Evolutionary conservation across 2,888 invertebrate genomes (phyloP).

Genomic region (Ceramica pisi): DNA sequence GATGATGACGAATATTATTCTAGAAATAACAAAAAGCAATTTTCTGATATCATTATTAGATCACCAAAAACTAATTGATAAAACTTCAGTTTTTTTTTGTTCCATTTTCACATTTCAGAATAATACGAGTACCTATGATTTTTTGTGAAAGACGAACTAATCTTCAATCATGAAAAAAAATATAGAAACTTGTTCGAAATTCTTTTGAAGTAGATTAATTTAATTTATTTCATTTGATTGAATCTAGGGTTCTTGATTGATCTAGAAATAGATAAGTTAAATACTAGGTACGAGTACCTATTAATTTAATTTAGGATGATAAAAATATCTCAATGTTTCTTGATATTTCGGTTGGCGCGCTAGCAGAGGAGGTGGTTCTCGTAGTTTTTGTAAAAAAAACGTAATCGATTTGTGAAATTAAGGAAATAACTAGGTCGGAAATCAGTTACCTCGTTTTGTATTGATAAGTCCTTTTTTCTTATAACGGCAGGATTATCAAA

Average conservation of each 20-base stretch:
- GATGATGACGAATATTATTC: too few species aligned
- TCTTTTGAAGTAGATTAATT: conserved; percentile 10
- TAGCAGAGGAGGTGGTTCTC: too few species aligned
- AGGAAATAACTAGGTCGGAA: too few species aligned
- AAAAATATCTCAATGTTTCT: too few species aligned
- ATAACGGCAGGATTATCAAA: too few species aligned
- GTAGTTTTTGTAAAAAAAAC: too few species aligned
- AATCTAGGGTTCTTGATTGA: conserved; percentile 10
- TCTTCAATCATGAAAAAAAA: neutral
- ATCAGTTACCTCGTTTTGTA: too few species aligned
- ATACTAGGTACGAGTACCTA: neutral
- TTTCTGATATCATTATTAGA: neutral
- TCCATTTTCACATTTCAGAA: neutral
- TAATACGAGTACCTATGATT: neutral
- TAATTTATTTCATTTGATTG: conserved; percentile 31
- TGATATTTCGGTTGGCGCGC: too few species aligned
- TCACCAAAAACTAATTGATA: neutral
- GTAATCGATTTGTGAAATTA: too few species aligned
- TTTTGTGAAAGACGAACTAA: neutral
- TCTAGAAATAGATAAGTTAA: neutral
- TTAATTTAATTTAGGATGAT: neutral
- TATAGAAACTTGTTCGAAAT: neutral
- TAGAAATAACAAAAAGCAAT: neutral
- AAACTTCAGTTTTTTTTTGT: neutral
- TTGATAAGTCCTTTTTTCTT: too few species aligned